Percentiles rank a stretch among this genome's conserved stretches.
phyloP scores from a whole-genome alignment of 2,888 invertebrate species.

The Masnerella sp. region DNA sequence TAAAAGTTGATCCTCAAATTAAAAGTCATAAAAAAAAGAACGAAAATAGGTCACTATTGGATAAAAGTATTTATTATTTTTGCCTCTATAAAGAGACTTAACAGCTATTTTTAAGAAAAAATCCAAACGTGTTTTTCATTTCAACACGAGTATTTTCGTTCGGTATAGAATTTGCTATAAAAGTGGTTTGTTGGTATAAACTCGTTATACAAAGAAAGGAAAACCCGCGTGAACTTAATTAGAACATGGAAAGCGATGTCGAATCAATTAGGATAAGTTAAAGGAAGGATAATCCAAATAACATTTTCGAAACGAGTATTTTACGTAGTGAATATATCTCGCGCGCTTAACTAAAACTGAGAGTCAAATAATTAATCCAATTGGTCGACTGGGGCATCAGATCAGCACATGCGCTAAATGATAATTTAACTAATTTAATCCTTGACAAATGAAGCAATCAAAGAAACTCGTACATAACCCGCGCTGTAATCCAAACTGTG shows the following conservation, averaged over 20 bases:
- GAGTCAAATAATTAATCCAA: constrained; percentile 38
- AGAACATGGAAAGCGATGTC: not conserved
- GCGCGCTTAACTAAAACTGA: constrained; percentile 21
- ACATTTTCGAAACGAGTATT: constrained; percentile 17
- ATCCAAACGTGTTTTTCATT: too few species aligned
- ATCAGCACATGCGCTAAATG: constrained; percentile 3
- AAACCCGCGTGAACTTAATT: not conserved
- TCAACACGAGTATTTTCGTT: too few species aligned
- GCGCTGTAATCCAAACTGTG: too few species aligned
- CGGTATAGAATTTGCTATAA: too few species aligned
- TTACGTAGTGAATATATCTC: constrained; percentile 9
- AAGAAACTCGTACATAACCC: not conserved
- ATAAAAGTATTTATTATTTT: too few species aligned
- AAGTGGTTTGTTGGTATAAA: too few species aligned
- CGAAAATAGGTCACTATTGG: too few species aligned
- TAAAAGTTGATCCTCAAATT: too few species aligned
- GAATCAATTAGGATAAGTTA: constrained; percentile 5
- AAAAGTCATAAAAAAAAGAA: too few species aligned
- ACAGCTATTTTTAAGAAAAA: too few species aligned
- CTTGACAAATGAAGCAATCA: constrained; percentile 13
- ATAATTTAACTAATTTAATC: constrained; percentile 29
- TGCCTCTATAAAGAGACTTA: too few species aligned
- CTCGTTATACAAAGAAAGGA: not conserved
- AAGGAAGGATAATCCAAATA: constrained; percentile 15
- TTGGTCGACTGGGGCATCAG: constrained; percentile 21